phyloP scores from a whole-genome alignment of 2,888 invertebrate species.

The Timema cristinae region DNA sequence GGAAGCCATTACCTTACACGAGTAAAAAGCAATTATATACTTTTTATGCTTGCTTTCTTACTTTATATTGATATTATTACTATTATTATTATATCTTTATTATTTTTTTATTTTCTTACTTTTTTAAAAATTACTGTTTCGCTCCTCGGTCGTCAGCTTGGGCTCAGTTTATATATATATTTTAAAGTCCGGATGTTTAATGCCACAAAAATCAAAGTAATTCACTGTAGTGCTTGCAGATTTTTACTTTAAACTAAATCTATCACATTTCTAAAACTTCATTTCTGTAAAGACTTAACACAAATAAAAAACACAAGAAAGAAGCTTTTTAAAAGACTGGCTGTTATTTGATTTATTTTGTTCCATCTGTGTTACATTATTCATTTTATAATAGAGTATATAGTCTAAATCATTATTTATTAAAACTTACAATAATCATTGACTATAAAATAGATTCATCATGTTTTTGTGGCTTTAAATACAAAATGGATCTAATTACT shows the following conservation, averaged over 20 bases:
- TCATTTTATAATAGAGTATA: no score
- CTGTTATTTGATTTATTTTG: conserved; percentile 1
- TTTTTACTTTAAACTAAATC: not conserved
- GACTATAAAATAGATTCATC: no score
- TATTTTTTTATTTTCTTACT: conserved; percentile 21
- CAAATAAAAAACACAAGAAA: not conserved
- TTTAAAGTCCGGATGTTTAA: conserved; percentile 20
- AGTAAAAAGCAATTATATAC: conserved; percentile 54
- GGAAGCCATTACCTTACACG: conserved; percentile 87
- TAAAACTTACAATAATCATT: no score
- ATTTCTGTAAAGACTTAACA: conserved; percentile 1
- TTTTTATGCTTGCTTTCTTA: conserved; percentile 32
- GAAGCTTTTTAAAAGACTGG: not conserved
- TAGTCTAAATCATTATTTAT: no score
- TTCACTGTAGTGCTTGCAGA: not conserved
- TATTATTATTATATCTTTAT: conserved; percentile 16
- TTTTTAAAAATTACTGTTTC: conserved; percentile 14
- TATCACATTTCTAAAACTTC: not conserved
- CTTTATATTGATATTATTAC: conserved; percentile 23
- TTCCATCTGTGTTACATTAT: not conserved
- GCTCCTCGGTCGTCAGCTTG: conserved; percentile 22
- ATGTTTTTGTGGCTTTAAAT: conserved; percentile 24
- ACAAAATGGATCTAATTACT: conserved; percentile 19
- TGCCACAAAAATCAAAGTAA: conserved; percentile 21
- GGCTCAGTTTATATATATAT: conserved; percentile 23